Percentiles rank a stretch among this genome's conserved stretches.
Conservation (phyloP, 2,797 vertebrate species). For the Bucorvus abyssinicus region DNA sequence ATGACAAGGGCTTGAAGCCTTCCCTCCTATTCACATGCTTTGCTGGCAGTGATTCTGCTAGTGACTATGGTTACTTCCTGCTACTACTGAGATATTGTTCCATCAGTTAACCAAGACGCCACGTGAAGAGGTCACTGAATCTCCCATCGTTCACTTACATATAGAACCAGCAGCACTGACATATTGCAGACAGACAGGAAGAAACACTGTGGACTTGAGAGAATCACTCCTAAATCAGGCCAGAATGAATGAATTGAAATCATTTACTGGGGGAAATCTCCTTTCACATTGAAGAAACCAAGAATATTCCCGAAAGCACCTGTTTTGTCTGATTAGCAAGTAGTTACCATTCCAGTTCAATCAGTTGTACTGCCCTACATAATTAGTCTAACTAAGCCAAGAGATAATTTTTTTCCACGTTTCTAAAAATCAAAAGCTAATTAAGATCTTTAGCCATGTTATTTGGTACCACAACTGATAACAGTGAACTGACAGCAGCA, state of each 20-base stretch:
- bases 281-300: not conserved
- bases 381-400: not conserved
- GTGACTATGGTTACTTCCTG: not conserved
- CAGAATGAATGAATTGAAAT: not conserved
- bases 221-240: not conserved
- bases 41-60: not conserved
- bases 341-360: not conserved
- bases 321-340: not conserved
- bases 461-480: not conserved
- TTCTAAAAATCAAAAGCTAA: not conserved
- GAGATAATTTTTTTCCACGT: not conserved
- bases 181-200: not conserved
- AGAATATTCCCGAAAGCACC: not conserved
- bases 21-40: not conserved
- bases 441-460: not conserved
- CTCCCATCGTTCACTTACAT: not conserved
- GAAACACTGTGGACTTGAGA: not conserved
- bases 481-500: not conserved
- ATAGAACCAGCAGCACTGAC: not conserved
- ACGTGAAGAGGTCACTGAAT: not conserved
- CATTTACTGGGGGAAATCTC: not conserved
- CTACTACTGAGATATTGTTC: not conserved
- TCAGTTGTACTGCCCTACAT: not conserved
- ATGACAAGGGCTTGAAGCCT: not conserved
- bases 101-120: not conserved